A percentile compares a stretch with the other conserved stretches of the same genome.
phyloP scores from a whole-genome alignment of 2,797 vertebrate genomes.

The Darevskia mixta region DNA sequence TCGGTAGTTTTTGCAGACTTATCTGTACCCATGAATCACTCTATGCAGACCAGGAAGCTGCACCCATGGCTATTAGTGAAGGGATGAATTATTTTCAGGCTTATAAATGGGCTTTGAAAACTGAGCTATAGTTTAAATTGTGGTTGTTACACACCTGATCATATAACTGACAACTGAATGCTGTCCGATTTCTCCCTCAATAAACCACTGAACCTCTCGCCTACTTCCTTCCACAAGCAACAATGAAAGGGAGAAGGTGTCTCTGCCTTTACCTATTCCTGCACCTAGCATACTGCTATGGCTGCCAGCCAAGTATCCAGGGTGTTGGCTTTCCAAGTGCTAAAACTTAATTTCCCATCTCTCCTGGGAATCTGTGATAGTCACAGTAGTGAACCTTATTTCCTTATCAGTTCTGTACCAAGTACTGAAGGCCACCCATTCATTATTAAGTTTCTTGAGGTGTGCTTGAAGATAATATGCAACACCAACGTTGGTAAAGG shows the following conservation, averaged over 20 bases:
- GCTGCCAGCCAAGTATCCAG: neutral
- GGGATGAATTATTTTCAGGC: neutral
- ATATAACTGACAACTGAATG: neutral
- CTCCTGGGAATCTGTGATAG: neutral
- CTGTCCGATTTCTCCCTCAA: neutral
- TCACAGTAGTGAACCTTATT: neutral
- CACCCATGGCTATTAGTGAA: neutral
- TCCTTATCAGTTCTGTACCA: conserved; percentile 44
- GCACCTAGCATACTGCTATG: neutral
- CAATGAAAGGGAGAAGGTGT: neutral
- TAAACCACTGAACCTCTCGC: neutral
- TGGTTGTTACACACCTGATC: neutral
- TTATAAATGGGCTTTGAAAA: neutral
- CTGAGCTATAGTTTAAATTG: neutral
- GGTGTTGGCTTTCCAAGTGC: neutral
- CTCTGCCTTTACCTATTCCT: neutral
- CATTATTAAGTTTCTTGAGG: conserved; percentile 51
- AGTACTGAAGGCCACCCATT: conserved; percentile 32
- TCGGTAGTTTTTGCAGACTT: no score
- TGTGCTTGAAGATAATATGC: conserved; percentile 47
- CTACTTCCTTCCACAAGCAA: neutral
- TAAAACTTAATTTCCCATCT: neutral
- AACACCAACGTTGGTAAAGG: neutral
- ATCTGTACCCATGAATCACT: no score
- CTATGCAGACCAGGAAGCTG: neutral